Evolutionary conservation across 1,140 invertebrate species (phyloP), one percentile per base, ranked within the genome.

Genomic region (Procambarus clarkii): DNA sequence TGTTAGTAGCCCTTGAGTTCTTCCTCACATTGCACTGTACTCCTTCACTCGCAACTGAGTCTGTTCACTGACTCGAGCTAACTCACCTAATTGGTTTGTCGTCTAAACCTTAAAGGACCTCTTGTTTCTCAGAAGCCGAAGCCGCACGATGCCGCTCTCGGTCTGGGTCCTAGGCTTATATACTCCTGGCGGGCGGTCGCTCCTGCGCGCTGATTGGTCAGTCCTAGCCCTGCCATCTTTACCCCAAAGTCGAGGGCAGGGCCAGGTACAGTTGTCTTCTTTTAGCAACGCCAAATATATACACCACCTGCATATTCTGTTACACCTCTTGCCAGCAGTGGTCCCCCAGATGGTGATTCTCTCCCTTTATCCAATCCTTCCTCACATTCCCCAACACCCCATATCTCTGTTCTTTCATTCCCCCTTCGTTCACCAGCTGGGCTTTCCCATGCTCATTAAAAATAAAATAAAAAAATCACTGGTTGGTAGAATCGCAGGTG

Each of bases 301-400:
- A 91, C 88, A 91, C 88, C 88, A 91, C 88, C 88, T 91, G 88
- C 88, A 91, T 91, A 91, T 91, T 91, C 88, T 81, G 88, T 91
- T 91, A 91, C 88, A 91, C 88, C n/a, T 71, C 50, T 85, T 91
- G 88, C 88, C 88, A 91, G 82, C 50, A 64, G 74, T 18, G 71
- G 71, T 78, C 48, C 85, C 76, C 34, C 44, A 34, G 54, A 76
- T 54, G 69, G 48, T 44, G 50, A 18, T 76, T 24, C 71, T 18
- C 69, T 24, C 84, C 84, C 79, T 48, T 77, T 34, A 74, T 58
- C 71, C 71, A 46, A 34, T 34, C 84, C 71, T 50, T n/a, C 54
- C 54, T 18, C 13, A 21, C 64, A 34, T 18, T 50, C 69, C 45
- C 44, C 44, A n/a, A n/a, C 69, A 44, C 69, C 45, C 46, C 44